Evolutionary conservation across 2,888 invertebrate genomes (phyloP), one percentile per base, ranked within the genome.

Genomic region (Epistrophe grossulariae): DNA sequence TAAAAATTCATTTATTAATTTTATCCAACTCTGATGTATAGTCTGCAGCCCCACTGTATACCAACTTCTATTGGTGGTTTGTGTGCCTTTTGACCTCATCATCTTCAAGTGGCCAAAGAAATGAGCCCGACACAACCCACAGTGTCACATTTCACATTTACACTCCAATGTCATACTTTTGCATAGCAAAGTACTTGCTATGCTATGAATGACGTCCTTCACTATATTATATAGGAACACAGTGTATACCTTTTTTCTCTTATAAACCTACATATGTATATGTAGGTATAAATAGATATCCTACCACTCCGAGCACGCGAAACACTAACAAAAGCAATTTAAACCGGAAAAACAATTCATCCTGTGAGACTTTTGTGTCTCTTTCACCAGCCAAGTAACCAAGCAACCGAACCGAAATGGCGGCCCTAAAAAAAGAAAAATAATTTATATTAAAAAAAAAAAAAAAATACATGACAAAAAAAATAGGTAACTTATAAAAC

Each of bases 81-180:
- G 62, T 40, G 31, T 55, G 83, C 68, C 40, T 83, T 83, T 83
- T 73, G 79, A 79, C 83, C 70, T 84, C 83, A 79, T 83, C 73
- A 83, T 83, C 79, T 74, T 79, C 48, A 79, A 84, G 74, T 79
- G 83, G 70, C 62, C 40, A 72, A 70, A 70, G 71, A 82, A 82
- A 82, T 82, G 71, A 82, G 81, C 81, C 57, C 76, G 57, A 77
- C 57, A 81, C 57, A 70, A 64, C 55, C 72, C 55, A 52, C 52
- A 59, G 70, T 83, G 83, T 79, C 74, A 79, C 64, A 79, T 79
- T 79, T 83, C 79, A 83, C 79, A 79, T 84, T 79, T 84, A 74
- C 74, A 79, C 70, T 84, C 55, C 64, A 79, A 79, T 84, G 70
- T 64, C 62, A 74, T 72, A 77, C 64, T 77, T 62, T 57, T 72